Percentiles rank a stretch among this genome's conserved stretches.
Conservation (phyloP, 1,140 invertebrate genomes). For the Caenorhabditis elegans region DNA sequence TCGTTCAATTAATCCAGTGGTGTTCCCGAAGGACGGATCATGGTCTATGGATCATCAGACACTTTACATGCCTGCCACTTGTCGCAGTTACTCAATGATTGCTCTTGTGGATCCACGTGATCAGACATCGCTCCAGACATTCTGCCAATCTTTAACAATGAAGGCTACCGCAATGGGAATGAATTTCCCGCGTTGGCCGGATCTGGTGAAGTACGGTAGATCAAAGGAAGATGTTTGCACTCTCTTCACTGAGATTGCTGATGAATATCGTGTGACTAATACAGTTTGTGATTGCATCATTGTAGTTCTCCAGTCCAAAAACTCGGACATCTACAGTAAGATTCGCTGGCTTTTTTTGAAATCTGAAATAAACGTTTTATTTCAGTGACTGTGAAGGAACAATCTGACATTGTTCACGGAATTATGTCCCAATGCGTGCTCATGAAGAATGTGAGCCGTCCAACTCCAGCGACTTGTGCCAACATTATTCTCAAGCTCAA, state of each 20-base stretch:
- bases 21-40: conserved; percentile 55
- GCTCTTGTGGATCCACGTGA: conserved; percentile 55
- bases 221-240: conserved; percentile 43
- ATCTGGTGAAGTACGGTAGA: conserved; percentile 54
- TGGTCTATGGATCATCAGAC: conserved; percentile 55
- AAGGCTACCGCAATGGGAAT: conserved; percentile 54
- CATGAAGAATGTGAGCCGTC: conserved; percentile 69
- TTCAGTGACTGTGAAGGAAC: conserved; percentile 73
- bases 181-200: conserved; percentile 54
- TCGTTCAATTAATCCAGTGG: conserved; percentile 36
- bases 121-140: conserved; percentile 46
- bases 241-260: conserved; percentile 50
- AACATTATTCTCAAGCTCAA: conserved; percentile 79
- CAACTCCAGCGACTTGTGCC: conserved; percentile 68
- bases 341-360: conserved; percentile 33
- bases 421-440: conserved; percentile 82
- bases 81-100: conserved; percentile 50
- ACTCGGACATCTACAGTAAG: conserved; percentile 57
- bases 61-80: conserved; percentile 54
- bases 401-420: conserved; percentile 76
- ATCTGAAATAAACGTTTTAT: background rate
- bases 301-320: conserved; percentile 54
- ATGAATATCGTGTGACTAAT: conserved; percentile 45
- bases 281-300: conserved; percentile 54
- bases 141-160: conserved; percentile 50